phyloP scores from a whole-genome alignment of 2,888 invertebrate genomes.

The Lepidonotus clava region DNA sequence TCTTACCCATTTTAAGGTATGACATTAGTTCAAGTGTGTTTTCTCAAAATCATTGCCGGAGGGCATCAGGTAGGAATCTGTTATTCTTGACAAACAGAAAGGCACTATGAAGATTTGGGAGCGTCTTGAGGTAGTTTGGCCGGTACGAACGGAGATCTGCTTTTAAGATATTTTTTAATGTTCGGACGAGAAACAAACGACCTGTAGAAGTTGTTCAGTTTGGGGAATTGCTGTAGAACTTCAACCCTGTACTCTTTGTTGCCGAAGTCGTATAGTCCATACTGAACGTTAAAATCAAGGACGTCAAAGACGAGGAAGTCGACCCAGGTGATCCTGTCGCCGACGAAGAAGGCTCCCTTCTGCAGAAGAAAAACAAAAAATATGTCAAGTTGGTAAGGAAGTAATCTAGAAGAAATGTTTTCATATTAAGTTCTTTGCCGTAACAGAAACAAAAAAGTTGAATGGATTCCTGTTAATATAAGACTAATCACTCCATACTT shows the following conservation, averaged over 20 bases:
- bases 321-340: conserved; percentile 57
- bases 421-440: too few relatives aligned
- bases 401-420: too few relatives aligned
- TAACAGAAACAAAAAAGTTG: too few relatives aligned
- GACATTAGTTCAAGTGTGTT: too few relatives aligned
- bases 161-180: conserved; percentile 12
- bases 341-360: conserved; percentile 46
- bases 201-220: conserved; percentile 58
- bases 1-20: too few relatives aligned
- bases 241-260: not conserved
- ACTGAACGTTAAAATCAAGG: conserved; percentile 56
- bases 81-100: too few relatives aligned
- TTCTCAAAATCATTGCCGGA: too few relatives aligned
- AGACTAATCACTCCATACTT: too few relatives aligned
- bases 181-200: conserved; percentile 32
- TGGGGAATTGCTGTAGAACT: conserved; percentile 50
- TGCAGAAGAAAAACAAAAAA: conserved; percentile 2
- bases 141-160: conserved; percentile 38
- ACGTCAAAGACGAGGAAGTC: conserved; percentile 58
- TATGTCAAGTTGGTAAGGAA: too few relatives aligned
- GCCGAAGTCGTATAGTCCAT: conserved; percentile 55
- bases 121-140: conserved; percentile 46
- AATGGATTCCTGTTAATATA: too few relatives aligned
- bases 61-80: too few relatives aligned
- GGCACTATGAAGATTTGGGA: not conserved